Conservation (phyloP, 1,140 invertebrate genomes). For the Bicyclus anynana region DNA sequence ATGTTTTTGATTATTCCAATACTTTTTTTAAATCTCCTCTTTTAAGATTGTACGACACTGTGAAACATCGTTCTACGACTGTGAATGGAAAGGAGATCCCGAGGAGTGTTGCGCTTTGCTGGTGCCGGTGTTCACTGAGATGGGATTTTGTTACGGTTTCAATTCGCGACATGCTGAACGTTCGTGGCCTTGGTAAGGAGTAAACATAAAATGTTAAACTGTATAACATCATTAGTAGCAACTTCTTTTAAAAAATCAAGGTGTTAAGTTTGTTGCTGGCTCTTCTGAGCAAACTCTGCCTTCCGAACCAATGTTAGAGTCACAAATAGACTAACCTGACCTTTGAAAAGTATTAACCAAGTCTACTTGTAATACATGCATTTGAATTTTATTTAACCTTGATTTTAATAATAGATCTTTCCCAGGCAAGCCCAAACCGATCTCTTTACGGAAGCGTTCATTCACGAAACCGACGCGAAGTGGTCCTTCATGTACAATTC, state of each 20-base stretch:
- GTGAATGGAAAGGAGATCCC: conserved; percentile 80
- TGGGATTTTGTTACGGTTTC: conserved; percentile 84
- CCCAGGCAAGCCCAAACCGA: conserved; percentile 63
- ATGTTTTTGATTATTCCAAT: background rate
- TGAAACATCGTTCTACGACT: conserved; percentile 77
- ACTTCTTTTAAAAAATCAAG: no score
- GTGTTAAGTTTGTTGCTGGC: no score
- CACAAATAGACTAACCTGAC: no score
- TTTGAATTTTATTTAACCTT: background rate
- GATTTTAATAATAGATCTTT: background rate
- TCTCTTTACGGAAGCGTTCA: conserved; percentile 74
- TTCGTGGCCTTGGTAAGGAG: conserved; percentile 72
- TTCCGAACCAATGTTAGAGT: no score
- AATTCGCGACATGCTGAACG: conserved; percentile 79
- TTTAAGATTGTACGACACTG: conserved; percentile 66
- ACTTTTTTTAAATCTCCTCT: background rate
- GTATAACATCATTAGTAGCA: no score
- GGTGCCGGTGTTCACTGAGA: conserved; percentile 82
- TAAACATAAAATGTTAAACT: background rate
- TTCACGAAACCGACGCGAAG: conserved; percentile 81
- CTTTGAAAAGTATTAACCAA: no score
- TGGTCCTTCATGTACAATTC: conserved; percentile 79
- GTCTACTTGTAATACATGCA: background rate
- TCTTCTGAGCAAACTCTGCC: no score
- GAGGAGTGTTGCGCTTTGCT: conserved; percentile 80